Conservation (phyloP, 2,888 invertebrate genomes). For the Adelognathus sp. region DNA sequence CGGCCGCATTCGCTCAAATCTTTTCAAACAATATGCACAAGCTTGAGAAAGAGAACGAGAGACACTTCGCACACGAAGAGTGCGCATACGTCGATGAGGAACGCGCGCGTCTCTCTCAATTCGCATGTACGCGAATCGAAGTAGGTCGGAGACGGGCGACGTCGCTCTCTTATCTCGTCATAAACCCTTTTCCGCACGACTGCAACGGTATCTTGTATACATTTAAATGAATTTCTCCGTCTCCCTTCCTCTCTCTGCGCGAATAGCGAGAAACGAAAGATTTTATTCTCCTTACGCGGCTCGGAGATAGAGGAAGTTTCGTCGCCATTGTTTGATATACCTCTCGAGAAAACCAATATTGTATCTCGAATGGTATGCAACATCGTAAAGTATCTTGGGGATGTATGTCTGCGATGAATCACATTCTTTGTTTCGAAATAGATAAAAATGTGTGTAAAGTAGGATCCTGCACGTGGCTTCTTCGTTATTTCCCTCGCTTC, state of each 20-base stretch:
- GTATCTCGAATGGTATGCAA: not conserved
- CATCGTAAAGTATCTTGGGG: not conserved
- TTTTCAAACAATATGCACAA: conserved; percentile 62
- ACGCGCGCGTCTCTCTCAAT: conserved; percentile 43
- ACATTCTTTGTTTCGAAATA: not conserved
- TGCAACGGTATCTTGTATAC: not conserved
- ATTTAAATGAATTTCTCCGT: not conserved
- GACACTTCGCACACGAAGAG: no score
- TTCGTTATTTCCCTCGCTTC: not conserved
- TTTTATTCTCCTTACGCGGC: not conserved
- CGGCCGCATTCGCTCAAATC: conserved; percentile 68
- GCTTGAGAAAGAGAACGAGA: not conserved
- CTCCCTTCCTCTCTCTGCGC: no score
- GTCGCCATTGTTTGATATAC: not conserved
- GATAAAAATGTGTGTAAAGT: no score
- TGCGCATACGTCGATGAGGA: conserved; percentile 49
- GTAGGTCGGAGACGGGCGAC: conserved; percentile 42
- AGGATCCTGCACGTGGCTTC: no score
- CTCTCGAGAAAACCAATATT: not conserved
- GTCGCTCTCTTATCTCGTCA: not conserved
- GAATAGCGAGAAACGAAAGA: not conserved
- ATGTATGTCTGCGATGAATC: not conserved
- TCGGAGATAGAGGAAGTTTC: not conserved
- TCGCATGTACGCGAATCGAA: conserved; percentile 46
- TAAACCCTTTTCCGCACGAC: not conserved